A percentile compares a stretch with the other conserved stretches of the same genome.
Conservation (phyloP, 2,797 vertebrate species). For the Pangasius sanitwongsei region DNA sequence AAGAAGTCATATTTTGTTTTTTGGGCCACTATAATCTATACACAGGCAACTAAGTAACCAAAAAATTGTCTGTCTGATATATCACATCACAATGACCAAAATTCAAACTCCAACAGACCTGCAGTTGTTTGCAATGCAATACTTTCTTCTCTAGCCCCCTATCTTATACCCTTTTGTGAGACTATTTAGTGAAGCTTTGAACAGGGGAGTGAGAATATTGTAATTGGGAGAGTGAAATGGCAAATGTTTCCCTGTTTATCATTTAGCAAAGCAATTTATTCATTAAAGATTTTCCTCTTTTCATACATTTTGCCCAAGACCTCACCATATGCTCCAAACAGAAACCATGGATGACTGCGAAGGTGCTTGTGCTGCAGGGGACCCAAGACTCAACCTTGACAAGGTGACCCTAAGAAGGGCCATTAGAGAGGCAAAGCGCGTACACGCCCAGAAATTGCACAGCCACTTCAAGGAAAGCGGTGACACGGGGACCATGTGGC, state of each 20-base stretch:
- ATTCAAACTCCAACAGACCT: not conserved
- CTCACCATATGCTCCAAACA: no score
- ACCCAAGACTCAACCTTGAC: no score
- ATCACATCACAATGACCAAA: not conserved
- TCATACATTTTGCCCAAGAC: slow-evolving; percentile 28
- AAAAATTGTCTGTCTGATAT: not conserved
- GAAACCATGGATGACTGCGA: no score
- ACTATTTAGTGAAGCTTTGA: not conserved
- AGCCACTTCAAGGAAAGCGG: no score
- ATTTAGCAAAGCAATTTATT: slow-evolving; percentile 35
- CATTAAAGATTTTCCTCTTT: slow-evolving; percentile 30
- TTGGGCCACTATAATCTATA: not conserved
- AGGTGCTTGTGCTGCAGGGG: no score
- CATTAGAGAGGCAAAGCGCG: no score
- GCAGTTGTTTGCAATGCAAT: not conserved
- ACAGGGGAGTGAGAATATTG: not conserved
- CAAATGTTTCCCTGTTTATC: slow-evolving; percentile 3
- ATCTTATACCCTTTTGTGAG: not conserved
- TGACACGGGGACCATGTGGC: no score
- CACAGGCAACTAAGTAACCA: not conserved
- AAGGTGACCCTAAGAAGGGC: no score
- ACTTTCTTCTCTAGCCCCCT: not conserved
- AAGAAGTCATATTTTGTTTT: not conserved
- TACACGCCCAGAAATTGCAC: no score
- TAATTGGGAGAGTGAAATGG: slow-evolving; percentile 18